Evolutionary conservation across 2,888 invertebrate species (phyloP), one percentile per base, ranked within the genome.

Genomic region (Lochmaea crataegi): DNA sequence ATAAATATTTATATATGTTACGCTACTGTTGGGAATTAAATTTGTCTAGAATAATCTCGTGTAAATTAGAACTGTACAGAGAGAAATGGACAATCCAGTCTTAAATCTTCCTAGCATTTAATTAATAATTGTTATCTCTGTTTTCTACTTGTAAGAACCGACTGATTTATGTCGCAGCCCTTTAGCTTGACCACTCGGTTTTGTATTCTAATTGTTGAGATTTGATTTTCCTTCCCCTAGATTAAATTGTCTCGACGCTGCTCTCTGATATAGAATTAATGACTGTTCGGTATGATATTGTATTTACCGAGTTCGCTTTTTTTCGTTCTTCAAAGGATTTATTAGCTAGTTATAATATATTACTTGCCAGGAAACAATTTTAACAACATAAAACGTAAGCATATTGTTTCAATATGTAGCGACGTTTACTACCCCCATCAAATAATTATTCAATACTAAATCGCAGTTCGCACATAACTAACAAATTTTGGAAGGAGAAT

Each of bases 121-220:
- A 76, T 76, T 76, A 76, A 74, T 76, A 76, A 74, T 74, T 71
- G 76, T 74, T 76, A 76, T 76, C 76, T 76, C 64, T 76, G 76
- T 76, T 76, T 76, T 76, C 67, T 76, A 70, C 58, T 65, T 71
- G 73, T 78, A 81, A 81, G 80, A 80, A 81, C 77, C 71, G 74
- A 7, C 57, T 76, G 79, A 81, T 81, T 80, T 81, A 81, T 79
- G 74, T 69, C 57, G 70, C 56, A 74, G 58, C 32, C 64, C 69
- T 76, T 76, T 57, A 74, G 80, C 79, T 80, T 79, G 81, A 80
- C 81, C 81, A 77, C 75, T 77, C 76, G 78, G 75, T 80, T 80
- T 78, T 77, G 78, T 77, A 77, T 78, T 79, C 81, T 81, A 81
- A 81, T 81, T 81, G 81, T 79, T 75, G 76, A 73, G 80, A 80